Percentiles rank a stretch among this genome's conserved stretches.
Evolutionary conservation across 2,113 vertebrate genomes (phyloP).

Genomic region (Rynchops niger): DNA sequence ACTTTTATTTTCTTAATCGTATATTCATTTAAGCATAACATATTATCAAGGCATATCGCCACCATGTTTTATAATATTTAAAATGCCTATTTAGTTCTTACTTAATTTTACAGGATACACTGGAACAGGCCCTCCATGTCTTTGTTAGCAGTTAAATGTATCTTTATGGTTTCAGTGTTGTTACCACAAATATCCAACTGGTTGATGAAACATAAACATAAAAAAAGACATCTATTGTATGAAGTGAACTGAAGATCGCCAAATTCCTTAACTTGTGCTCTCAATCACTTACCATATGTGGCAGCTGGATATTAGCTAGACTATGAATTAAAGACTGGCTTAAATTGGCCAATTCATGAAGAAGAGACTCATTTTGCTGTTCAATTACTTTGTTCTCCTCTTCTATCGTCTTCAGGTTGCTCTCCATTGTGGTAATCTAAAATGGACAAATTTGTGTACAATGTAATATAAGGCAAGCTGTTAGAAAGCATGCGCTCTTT

Average conservation of each 20-base stretch:
- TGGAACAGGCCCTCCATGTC: conserved; percentile 69
- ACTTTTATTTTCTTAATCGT: conserved; percentile 74
- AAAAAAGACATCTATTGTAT: conserved; percentile 59
- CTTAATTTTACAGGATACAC: conserved; percentile 66
- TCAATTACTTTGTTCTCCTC: conserved; percentile 99
- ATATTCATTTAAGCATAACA: conserved; percentile 81
- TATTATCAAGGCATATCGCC: conserved; percentile 64
- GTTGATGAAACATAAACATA: conserved; percentile 66
- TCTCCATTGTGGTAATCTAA: conserved; percentile 99
- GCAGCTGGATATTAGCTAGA: conserved; percentile 98
- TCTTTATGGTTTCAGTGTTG: conserved; percentile 70
- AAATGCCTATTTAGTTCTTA: conserved; percentile 66
- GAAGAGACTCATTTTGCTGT: conserved; percentile 98
- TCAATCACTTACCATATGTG: conserved; percentile 97
- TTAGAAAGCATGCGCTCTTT: not conserved
- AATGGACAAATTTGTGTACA: conserved; percentile 62
- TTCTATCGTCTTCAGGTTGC: conserved; percentile 98
- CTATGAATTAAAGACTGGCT: conserved; percentile 99
- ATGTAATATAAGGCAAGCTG: conserved; percentile 63
- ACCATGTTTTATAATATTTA: conserved; percentile 37
- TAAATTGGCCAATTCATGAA: conserved; percentile 97
- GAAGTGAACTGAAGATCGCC: conserved; percentile 63
- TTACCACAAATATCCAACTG: conserved; percentile 68
- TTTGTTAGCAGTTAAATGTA: conserved; percentile 70
- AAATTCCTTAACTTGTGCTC: conserved; percentile 78